These are phyloP conservation scores for Drosophila barbarae DNA, from an alignment of 2,888 invertebrate species.

Conservation along the genomic window DNA sequence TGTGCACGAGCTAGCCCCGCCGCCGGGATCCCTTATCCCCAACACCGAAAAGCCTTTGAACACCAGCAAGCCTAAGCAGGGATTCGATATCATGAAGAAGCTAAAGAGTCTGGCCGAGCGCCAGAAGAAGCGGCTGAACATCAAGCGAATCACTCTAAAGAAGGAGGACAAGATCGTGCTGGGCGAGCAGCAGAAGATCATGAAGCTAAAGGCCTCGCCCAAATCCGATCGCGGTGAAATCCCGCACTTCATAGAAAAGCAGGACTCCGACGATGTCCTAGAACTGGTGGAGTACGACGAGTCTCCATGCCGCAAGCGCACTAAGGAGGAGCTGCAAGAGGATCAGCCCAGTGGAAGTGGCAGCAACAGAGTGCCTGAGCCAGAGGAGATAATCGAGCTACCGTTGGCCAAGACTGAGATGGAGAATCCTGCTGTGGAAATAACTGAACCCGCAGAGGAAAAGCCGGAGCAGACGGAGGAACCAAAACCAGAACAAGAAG, in stretches of 20 bases:
- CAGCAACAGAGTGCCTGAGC: slow-evolving; percentile 66
- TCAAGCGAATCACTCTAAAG: slow-evolving; percentile 77
- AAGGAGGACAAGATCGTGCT: slow-evolving; percentile 81
- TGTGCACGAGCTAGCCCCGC: slow-evolving; percentile 67
- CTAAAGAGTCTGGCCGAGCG: slow-evolving; percentile 84
- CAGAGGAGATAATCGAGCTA: slow-evolving; percentile 79
- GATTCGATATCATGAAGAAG: slow-evolving; percentile 84
- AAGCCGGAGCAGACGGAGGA: slow-evolving; percentile 3
- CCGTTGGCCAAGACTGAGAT: slow-evolving; percentile 51
- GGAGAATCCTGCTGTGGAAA: slow-evolving; percentile 45
- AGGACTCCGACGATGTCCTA: slow-evolving; percentile 79
- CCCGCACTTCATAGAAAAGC: slow-evolving; percentile 79
- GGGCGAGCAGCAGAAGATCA: slow-evolving; percentile 82
- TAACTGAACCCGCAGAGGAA: slow-evolving; percentile 38
- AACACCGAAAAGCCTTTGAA: slow-evolving; percentile 52
- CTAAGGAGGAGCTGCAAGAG: slow-evolving; percentile 53
- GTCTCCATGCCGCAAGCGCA: slow-evolving; percentile 78
- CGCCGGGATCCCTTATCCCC: slow-evolving; percentile 62
- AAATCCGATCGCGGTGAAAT: slow-evolving; percentile 81
- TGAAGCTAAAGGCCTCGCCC: slow-evolving; percentile 83
- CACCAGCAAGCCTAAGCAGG: slow-evolving; percentile 69
- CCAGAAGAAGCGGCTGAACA: slow-evolving; percentile 81
- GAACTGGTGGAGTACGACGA: slow-evolving; percentile 80
- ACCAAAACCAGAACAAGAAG: slow-evolving; percentile 1
- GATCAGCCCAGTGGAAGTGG: slow-evolving; percentile 54